Evolutionary conservation across 2,888 invertebrate genomes (phyloP).

Genomic region (Glaucopsyche alexis): DNA sequence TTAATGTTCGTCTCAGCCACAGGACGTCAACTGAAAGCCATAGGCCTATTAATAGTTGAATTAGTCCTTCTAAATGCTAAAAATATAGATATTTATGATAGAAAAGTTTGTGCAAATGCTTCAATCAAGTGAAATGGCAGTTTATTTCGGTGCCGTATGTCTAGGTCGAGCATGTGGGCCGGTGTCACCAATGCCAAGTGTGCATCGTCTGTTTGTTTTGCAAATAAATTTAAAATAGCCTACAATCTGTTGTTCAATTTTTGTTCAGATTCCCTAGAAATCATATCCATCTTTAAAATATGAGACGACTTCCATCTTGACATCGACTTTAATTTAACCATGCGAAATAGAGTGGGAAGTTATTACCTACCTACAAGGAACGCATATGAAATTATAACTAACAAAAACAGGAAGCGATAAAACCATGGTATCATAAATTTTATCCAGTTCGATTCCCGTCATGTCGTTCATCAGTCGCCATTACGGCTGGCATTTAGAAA

Average conservation of each 20-base stretch:
- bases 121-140: constrained; percentile 15
- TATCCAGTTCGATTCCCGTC: constrained; percentile 48
- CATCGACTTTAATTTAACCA: background rate
- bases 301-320: background rate
- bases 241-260: background rate
- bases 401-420: constrained; percentile 61
- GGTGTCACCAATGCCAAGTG: constrained; percentile 32
- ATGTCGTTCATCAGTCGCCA: constrained; percentile 38
- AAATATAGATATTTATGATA: background rate
- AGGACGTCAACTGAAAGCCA: no score
- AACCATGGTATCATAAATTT: constrained; percentile 50
- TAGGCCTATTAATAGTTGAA: no score
- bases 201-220: constrained; percentile 27
- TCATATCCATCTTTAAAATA: no score
- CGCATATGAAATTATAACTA: background rate
- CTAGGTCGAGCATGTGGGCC: constrained; percentile 33
- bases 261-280: background rate
- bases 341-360: background rate
- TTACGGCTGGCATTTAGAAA: constrained; percentile 18
- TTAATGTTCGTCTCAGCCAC: no score
- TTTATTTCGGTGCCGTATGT: constrained; percentile 33
- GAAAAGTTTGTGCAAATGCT: background rate
- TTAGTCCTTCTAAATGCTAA: background rate
- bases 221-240: constrained; percentile 1
- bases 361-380: background rate